Evolutionary conservation across 1,140 invertebrate genomes (phyloP).

Genomic region (Halictus rubicundus): DNA sequence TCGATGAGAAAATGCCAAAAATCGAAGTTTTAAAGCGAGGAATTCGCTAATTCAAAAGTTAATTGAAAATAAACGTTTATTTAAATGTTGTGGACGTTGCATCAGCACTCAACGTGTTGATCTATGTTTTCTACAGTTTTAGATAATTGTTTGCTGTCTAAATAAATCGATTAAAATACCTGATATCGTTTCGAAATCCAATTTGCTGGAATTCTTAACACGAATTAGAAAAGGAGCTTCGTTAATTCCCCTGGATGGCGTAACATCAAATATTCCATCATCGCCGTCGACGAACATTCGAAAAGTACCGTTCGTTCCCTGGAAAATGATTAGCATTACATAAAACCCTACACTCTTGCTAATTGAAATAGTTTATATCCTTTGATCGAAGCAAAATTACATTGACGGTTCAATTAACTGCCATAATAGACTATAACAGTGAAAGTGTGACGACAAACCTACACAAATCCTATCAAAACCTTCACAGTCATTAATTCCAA

Average conservation of each 20-base stretch:
- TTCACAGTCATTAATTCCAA: not conserved
- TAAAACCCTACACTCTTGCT: not conserved
- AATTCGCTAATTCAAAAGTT: no score
- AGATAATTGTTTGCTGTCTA: no score
- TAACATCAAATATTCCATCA: constrained; percentile 93
- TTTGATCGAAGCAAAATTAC: not conserved
- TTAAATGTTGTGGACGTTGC: no score
- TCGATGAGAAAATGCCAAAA: no score
- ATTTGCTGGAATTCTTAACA: constrained; percentile 89
- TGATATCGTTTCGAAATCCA: constrained; percentile 92
- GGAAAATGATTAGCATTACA: constrained; percentile 62
- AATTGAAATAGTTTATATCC: no score
- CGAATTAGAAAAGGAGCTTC: constrained; percentile 95
- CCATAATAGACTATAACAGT: no score
- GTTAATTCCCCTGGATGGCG: constrained; percentile 92
- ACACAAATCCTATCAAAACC: not conserved
- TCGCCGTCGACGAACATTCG: constrained; percentile 89
- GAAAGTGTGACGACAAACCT: not conserved
- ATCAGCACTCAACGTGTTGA: no score
- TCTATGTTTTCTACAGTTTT: no score
- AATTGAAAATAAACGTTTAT: no score
- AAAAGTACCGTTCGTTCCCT: constrained; percentile 97
- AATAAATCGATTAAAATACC: constrained; percentile 66
- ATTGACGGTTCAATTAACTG: not conserved
- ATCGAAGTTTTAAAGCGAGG: no score